Evolutionary conservation across 1,140 invertebrate species (phyloP), one percentile per base, ranked within the genome.

Genomic region (Bilobella aurantiaca): DNA sequence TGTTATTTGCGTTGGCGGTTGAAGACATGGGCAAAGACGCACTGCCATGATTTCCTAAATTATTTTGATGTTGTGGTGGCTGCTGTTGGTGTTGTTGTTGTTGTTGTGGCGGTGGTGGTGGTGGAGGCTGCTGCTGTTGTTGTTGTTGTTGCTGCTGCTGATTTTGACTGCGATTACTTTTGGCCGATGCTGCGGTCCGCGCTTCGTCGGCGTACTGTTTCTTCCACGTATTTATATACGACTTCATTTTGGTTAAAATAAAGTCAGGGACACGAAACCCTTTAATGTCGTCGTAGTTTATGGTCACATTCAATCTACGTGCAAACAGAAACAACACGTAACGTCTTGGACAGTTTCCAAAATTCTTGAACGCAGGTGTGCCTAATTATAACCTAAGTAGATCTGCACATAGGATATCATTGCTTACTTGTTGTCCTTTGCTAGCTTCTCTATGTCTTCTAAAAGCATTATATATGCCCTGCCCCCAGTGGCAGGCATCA

Each of bases 381-480:
- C n/a, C n/a, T n/a, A n/a, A n/a, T n/a, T n/a, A n/a, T n/a, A n/a
- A n/a, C n/a, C n/a, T n/a, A n/a, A n/a, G n/a, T n/a, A n/a, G n/a
- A n/a, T n/a, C n/a, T n/a, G n/a, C n/a, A n/a, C n/a, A n/a, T n/a
- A n/a, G n/a, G n/a, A n/a, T n/a, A n/a, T n/a, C n/a, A n/a, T n/a
- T n/a, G n/a, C 30, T 65, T 64, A 72, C 68, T 69, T 73, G 63
- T 73, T 73, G 49, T 73, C 71, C 25, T 57, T 32, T 27, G 86
- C 83, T 49, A 91, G 76, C 73, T 89, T 86, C 76, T 84, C 80
- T 49, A 91, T 87, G 74, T 91, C 89, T 74, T 90, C 85, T 63
- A 89, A 79, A n/a, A 90, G 78, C 80, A 90, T 82, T 66, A 91
- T 83, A 71, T 89, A 89, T 31, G 87, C 86, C 77, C 87, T 87